Evolutionary conservation across 2,888 invertebrate genomes (phyloP), one percentile per base, ranked within the genome.

Genomic region (Pachymerium ferrugineum): DNA sequence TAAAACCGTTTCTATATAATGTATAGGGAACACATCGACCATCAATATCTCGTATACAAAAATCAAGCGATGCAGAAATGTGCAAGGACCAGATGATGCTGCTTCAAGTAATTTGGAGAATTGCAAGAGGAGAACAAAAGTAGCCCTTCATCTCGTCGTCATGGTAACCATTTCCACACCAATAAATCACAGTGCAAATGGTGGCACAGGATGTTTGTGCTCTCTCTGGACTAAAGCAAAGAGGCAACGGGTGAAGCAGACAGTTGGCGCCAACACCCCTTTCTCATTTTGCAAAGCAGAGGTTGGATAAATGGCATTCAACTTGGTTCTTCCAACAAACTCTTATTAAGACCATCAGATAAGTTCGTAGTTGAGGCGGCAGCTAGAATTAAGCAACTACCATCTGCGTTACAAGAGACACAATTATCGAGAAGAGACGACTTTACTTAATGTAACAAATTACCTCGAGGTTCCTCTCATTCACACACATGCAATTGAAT

Each of bases 211-310:
- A 47, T 47, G 47, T 47, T 47, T 47, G 47, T 47, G 47, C 19
- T 47, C 47, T 47, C 47, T 47, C 47, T 22, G 47, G 47, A 47
- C 47, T 47, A 47, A 47, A 47, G 47, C 47, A 47, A 47, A 47
- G 47, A 47, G 47, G 47, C 47, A 47, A 47, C 47, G 47, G 47
- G 47, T 47, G 47, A 47, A 47, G 47, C 47, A 47, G 47, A 47
- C 47, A 47, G 47, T 47, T 47, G 47, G 47, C 47, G 47, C 47
- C 47, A 47, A 47, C 47, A 47, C 22, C 47, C 47, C 47, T 47
- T 47, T 47, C 47, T 47, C 47, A 47, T 47, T 47, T 47, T 47
- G 19, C 22, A 47, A 2, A 6, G 16, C n/a, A n/a, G 16, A 22
- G 47, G n/a, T 5, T 16, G 16, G 47, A 16, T 19, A 22, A 47